phyloP scores from a whole-genome alignment of 2,113 vertebrate species.

The Cynoglossus semilaevis region DNA sequence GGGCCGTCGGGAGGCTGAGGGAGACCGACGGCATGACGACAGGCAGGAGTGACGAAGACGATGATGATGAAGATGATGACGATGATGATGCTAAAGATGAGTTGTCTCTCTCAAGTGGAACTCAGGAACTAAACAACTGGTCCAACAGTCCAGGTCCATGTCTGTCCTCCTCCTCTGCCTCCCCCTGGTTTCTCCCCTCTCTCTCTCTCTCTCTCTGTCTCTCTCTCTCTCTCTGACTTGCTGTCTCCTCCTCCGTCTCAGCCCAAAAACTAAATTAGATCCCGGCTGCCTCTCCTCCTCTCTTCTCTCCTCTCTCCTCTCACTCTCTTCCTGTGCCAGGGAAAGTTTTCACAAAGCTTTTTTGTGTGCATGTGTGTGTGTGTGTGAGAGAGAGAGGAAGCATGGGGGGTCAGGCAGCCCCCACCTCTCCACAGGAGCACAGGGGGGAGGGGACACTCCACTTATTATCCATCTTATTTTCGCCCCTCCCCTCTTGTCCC shows the following conservation, averaged over 20 bases:
- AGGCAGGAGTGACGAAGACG: constrained; percentile 35
- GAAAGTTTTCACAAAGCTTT: constrained; percentile 76
- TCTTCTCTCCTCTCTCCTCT: constrained; percentile 53
- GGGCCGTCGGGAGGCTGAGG: constrained; percentile 68
- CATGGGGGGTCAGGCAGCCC: constrained; percentile 62
- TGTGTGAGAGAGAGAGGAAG: constrained; percentile 35
- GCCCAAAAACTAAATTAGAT: constrained; percentile 50
- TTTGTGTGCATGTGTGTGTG: constrained; percentile 19
- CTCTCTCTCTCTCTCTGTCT: constrained; percentile 29
- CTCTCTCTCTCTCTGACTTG: constrained; percentile 27
- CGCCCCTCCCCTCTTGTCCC: constrained; percentile 65
- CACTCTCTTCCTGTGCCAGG: constrained; percentile 56
- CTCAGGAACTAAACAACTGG: constrained; percentile 51
- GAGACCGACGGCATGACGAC: constrained; percentile 79
- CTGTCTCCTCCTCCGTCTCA: constrained; percentile 33
- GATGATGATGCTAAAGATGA: constrained; percentile 44
- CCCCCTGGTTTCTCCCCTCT: constrained; percentile 19
- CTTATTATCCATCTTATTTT: constrained; percentile 76
- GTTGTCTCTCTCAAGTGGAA: constrained; percentile 42
- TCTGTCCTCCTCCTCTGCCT: constrained; percentile 31
- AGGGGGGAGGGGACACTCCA: constrained; percentile 70
- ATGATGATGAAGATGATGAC: constrained; percentile 35
- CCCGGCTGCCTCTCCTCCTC: constrained; percentile 54
- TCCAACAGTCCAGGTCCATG: constrained; percentile 62
- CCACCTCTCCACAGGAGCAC: constrained; percentile 72